Evolutionary conservation across 2,797 vertebrate species (phyloP).

Genomic region (Neostethus bicornis): DNA sequence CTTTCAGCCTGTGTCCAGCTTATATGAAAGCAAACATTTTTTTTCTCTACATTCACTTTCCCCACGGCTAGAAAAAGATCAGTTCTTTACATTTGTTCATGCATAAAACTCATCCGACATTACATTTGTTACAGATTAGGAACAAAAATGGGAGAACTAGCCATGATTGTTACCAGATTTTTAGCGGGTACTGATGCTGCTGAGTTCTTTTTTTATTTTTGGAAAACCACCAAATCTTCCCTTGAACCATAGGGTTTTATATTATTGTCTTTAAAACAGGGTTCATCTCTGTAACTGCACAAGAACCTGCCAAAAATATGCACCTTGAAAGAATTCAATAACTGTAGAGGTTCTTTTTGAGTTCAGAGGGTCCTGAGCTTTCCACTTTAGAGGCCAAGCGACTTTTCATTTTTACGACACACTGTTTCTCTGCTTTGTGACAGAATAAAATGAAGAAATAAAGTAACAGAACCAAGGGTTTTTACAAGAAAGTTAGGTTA

Average conservation of each 20-base stretch:
- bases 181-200: neutral
- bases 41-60: neutral
- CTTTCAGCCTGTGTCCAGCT: neutral
- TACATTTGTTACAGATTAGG: neutral
- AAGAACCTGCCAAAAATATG: neutral
- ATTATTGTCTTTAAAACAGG: slow-evolving; percentile 1
- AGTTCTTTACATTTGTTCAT: neutral
- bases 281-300: neutral
- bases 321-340: neutral
- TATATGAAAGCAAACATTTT: neutral
- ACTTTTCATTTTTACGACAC: neutral
- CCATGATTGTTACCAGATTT: neutral
- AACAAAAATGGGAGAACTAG: neutral
- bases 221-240: slow-evolving; percentile 2
- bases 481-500: too few relatives aligned
- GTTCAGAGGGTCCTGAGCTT: neutral
- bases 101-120: neutral
- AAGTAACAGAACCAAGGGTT: neutral
- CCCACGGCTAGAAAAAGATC: too few relatives aligned
- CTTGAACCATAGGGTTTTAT: neutral
- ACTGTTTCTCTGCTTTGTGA: neutral
- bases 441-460: neutral
- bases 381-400: neutral
- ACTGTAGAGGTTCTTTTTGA: slow-evolving; percentile 1
- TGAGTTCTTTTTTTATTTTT: neutral